These are phyloP conservation scores for Cynoglossus semilaevis DNA, from an alignment of 2,113 vertebrate genomes.

Conservation along the genomic window DNA sequence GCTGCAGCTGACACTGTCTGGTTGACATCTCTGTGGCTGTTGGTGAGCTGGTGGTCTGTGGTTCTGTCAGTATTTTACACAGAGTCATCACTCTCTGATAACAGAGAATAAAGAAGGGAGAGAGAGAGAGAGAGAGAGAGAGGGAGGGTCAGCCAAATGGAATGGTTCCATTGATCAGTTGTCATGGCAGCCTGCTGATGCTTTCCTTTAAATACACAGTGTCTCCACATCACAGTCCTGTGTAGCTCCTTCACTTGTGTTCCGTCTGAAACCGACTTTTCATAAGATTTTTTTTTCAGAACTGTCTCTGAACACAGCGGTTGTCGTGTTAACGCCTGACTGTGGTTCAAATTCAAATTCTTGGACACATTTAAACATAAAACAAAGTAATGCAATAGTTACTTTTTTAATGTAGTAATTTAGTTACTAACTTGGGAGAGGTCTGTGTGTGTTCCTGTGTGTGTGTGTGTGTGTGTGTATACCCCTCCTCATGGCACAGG, in stretches of 20 bases:
- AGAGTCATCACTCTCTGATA: slow-evolving; percentile 51
- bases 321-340: no score
- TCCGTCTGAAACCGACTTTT: slow-evolving; percentile 28
- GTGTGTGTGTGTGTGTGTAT: neutral
- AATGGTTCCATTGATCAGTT: slow-evolving; percentile 71
- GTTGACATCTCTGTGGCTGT: slow-evolving; percentile 42
- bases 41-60: slow-evolving; percentile 49
- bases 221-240: slow-evolving; percentile 27
- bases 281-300: no score
- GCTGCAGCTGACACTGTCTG: slow-evolving; percentile 61
- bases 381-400: no score
- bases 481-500: neutral
- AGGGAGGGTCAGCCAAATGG: slow-evolving; percentile 62
- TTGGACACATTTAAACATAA: no score
- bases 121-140: slow-evolving; percentile 18
- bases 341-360: no score
- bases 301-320: no score
- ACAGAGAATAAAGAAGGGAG: slow-evolving; percentile 25
- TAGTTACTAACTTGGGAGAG: no score
- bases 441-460: neutral
- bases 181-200: slow-evolving; percentile 65
- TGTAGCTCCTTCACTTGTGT: slow-evolving; percentile 33
- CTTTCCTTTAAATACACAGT: slow-evolving; percentile 47
- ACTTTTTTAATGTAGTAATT: no score
- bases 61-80: slow-evolving; percentile 64